Percentiles rank a stretch among this genome's conserved stretches.
Evolutionary conservation across 2,113 vertebrate species (phyloP).

Genomic region (Rhea pennata): DNA sequence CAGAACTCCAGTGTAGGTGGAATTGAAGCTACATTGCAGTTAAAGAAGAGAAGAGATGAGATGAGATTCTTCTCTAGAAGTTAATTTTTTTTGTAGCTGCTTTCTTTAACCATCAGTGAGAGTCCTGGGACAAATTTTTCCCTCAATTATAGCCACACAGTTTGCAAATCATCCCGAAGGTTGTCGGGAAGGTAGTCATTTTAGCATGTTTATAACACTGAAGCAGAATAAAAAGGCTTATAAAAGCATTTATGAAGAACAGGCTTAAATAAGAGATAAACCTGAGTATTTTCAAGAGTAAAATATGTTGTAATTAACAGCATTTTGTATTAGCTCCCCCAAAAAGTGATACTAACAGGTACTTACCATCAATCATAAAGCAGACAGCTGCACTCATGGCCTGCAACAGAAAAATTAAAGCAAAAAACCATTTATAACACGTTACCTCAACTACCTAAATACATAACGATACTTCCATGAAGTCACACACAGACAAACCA

Average conservation of each 20-base stretch:
- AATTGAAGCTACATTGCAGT: conserved; percentile 78
- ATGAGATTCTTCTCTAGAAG: background rate
- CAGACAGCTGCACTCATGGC: conserved; percentile 98
- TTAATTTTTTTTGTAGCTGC: background rate
- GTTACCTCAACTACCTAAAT: background rate
- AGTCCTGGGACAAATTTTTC: background rate
- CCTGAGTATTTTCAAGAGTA: background rate
- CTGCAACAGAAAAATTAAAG: conserved; percentile 76
- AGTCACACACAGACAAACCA: background rate
- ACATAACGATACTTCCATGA: background rate
- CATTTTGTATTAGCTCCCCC: background rate
- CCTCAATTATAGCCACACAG: background rate
- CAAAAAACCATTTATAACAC: background rate
- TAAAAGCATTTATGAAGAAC: background rate
- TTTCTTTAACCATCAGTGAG: background rate
- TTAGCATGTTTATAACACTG: background rate
- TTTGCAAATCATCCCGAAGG: background rate
- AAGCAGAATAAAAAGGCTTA: background rate
- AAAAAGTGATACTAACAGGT: background rate
- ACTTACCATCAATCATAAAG: conserved; percentile 96
- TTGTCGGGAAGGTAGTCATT: background rate
- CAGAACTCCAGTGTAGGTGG: conserved; percentile 92
- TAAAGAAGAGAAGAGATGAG: background rate
- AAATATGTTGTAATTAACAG: background rate
- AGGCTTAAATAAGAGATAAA: background rate